Evolutionary conservation across 2,113 vertebrate species (phyloP), one percentile per base, ranked within the genome.

Genomic region (Monopterus albus): DNA sequence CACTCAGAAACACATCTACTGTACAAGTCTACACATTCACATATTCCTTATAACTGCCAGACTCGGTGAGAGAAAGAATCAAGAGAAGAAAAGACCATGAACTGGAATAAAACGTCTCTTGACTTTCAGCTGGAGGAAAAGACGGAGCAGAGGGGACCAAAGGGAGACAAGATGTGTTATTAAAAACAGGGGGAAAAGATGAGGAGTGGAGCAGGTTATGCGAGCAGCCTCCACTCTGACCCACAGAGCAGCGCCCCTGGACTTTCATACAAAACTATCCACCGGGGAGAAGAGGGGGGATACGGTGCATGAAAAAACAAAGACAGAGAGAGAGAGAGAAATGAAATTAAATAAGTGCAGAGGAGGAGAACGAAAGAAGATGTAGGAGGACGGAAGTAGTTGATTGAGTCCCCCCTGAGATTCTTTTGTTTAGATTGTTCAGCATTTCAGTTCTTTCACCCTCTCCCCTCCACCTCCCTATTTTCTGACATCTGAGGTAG

Each of bases 401-500:
- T 90, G 91, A 90, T 89, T 88, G 86, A 71, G 52, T 82, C 78
- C 59, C 91, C 76, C 87, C 50, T 56, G 87, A 91, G 91, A 92
- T 89, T 78, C 91, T 88, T 87, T 88, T 92, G 92, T 93, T 93
- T 92, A 88, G 89, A 89, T 92, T 92, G 86, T 81, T 83, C 86
- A 83, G 81, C 83, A 77, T 85, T 87, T 88, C 84, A 71, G 87
- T 89, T 87, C 83, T 89, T 82, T 88, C 82, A 83, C 88, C 80
- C 77, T 76, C 84, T 80, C 81, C 66, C 75, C 60, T 75, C 79
- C 42, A 78, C 85, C 84, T 89, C 86, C 88, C 67, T 84, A 78
- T 86, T 75, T 58, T 73, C 86, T 87, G 89, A 93, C 92, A 93
- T 93, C 92, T 93, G 92, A 93, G 91, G 91, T 90, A 85, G 89